A percentile compares a stretch with the other conserved stretches of the same genome.
These are phyloP conservation scores for Apus apus DNA, from an alignment of 2,113 vertebrate genomes.

Conservation along the genomic window DNA sequence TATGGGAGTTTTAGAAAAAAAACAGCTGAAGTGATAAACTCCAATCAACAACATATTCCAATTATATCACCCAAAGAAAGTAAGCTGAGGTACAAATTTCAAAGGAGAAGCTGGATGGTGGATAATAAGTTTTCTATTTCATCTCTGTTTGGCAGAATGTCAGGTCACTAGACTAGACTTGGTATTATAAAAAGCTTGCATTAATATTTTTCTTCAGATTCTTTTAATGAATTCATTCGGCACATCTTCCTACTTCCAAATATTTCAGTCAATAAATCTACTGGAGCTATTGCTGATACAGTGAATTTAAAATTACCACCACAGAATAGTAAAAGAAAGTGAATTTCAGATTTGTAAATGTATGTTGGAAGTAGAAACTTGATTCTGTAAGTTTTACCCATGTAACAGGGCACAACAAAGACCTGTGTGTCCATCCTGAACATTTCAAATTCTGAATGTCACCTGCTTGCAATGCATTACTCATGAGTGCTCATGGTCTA, in stretches of 20 bases:
- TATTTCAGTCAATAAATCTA: not conserved
- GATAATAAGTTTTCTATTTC: not conserved
- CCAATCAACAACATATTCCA: not conserved
- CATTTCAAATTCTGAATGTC: not conserved
- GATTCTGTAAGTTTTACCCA: not conserved
- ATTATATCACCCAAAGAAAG: not conserved
- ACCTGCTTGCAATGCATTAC: conserved; percentile 7
- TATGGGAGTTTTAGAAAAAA: not conserved
- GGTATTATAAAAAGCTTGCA: not conserved
- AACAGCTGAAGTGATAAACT: not conserved
- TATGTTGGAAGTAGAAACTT: not conserved
- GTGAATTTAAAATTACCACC: not conserved
- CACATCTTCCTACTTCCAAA: not conserved
- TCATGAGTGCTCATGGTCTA: not conserved
- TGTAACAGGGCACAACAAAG: not conserved
- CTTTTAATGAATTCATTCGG: not conserved
- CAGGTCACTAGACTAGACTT: not conserved
- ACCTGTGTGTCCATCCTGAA: not conserved
- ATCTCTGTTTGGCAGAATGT: not conserved
- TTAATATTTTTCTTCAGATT: not conserved
- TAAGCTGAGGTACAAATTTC: not conserved
- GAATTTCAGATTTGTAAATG: not conserved
- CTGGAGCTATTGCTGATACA: not conserved
- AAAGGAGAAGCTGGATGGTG: not conserved
- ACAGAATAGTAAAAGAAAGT: not conserved